A percentile compares a stretch with the other conserved stretches of the same genome.
phyloP scores from a whole-genome alignment of 1,140 invertebrate genomes.

The Conopomorpha cramerella region DNA sequence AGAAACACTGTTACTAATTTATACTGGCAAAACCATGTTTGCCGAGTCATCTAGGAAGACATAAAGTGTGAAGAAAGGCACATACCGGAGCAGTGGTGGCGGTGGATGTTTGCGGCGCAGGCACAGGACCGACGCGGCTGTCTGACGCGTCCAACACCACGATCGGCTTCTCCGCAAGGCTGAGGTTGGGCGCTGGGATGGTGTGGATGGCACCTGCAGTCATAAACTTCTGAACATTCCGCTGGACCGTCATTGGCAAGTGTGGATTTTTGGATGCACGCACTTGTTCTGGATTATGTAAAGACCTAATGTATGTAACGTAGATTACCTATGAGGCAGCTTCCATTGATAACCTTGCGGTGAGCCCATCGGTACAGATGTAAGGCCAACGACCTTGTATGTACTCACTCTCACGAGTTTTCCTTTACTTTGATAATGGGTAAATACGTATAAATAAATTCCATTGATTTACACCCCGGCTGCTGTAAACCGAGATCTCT shows the following conservation, averaged over 20 bases:
- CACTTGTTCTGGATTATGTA: background rate
- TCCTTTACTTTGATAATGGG: no score
- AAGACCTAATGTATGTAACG: background rate
- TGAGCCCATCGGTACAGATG: no score
- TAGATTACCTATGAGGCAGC: background rate
- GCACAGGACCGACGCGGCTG: slow-evolving; percentile 17
- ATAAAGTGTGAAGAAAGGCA: no score
- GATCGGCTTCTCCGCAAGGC: slow-evolving; percentile 54
- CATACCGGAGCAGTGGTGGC: slow-evolving; percentile 18
- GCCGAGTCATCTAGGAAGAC: no score
- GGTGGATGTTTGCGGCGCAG: slow-evolving; percentile 4
- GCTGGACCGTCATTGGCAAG: slow-evolving; percentile 13
- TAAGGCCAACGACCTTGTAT: no score
- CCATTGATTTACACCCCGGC: no score
- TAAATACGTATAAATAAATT: no score
- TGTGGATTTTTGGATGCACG: background rate
- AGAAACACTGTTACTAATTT: no score
- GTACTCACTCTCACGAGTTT: no score
- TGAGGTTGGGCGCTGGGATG: slow-evolving; percentile 80
- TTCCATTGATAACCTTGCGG: background rate
- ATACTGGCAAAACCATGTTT: no score
- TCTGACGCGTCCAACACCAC: slow-evolving; percentile 31
- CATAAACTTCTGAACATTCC: slow-evolving; percentile 30
- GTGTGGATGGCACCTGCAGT: slow-evolving; percentile 76
- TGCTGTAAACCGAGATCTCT: no score